These are phyloP conservation scores for Tetraodon nigroviridis DNA, from an alignment of 2,113 vertebrate genomes.

Conservation along the genomic window DNA sequence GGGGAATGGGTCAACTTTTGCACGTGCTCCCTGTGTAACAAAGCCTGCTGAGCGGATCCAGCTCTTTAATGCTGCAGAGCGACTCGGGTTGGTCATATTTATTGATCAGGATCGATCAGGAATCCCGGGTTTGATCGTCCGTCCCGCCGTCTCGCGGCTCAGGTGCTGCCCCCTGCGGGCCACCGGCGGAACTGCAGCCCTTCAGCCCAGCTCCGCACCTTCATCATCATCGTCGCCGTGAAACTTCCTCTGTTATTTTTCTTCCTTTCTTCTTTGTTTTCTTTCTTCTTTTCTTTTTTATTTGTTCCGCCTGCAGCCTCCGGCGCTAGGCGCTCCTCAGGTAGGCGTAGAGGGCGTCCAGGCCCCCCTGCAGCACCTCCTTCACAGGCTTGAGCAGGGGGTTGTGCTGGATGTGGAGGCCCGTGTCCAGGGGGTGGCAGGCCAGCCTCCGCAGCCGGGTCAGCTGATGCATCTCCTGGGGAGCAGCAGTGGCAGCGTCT, in stretches of 20 bases:
- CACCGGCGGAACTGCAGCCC: not conserved
- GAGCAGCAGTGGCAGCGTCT: not conserved
- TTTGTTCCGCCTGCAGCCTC: too few species aligned
- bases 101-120: not conserved
- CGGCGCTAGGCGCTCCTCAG: constrained; percentile 62
- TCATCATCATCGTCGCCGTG: not conserved
- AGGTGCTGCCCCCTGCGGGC: constrained; percentile 20
- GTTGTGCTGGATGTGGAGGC: constrained; percentile 89
- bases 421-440: constrained; percentile 91
- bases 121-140: not conserved
- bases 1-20: too few species aligned
- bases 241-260: too few species aligned
- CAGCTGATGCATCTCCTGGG: constrained; percentile 78
- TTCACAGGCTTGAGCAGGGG: constrained; percentile 84
- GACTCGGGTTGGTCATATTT: not conserved
- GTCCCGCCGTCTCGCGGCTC: not conserved
- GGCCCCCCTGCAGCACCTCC: constrained; percentile 80
- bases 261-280: too few species aligned
- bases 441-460: constrained; percentile 78
- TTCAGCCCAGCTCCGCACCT: not conserved
- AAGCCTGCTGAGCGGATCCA: too few species aligned
- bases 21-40: too few species aligned
- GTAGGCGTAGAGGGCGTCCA: constrained; percentile 81
- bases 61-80: too few species aligned
- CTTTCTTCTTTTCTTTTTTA: too few species aligned